phyloP scores from a whole-genome alignment of 2,113 vertebrate species.

The Halichoerus grypus region DNA sequence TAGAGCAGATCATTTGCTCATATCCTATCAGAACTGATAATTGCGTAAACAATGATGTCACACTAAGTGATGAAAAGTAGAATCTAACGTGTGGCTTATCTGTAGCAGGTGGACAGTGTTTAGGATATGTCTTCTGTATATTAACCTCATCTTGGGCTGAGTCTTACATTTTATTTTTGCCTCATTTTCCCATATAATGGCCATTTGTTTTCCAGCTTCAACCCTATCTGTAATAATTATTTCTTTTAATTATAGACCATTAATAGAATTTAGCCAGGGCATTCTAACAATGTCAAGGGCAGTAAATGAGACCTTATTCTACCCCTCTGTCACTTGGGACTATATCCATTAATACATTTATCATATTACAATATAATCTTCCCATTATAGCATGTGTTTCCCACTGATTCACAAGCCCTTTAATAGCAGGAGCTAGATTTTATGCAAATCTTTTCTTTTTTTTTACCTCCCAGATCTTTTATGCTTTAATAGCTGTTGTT shows the following conservation, averaged over 20 bases:
- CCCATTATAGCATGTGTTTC: neutral
- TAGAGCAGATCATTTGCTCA: neutral
- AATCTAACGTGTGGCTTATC: neutral
- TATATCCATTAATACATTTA: neutral
- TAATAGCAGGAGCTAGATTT: neutral
- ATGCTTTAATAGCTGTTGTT: neutral
- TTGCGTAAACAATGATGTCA: neutral
- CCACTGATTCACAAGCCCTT: neutral
- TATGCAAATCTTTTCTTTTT: neutral
- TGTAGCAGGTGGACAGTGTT: neutral
- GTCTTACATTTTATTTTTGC: neutral
- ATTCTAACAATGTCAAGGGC: constrained; percentile 6
- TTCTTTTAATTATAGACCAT: constrained; percentile 67
- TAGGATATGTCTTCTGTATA: neutral
- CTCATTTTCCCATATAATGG: neutral
- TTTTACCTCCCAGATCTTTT: neutral
- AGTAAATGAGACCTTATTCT: neutral
- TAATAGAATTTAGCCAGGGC: constrained; percentile 38
- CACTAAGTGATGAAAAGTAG: neutral
- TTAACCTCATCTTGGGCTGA: neutral
- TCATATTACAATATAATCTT: neutral
- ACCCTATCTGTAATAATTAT: constrained; percentile 9
- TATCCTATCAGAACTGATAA: neutral
- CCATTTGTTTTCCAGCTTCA: neutral
- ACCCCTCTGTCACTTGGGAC: neutral